Conservation (phyloP, 1,140 invertebrate species). For the Aphelenchoides avenae region DNA sequence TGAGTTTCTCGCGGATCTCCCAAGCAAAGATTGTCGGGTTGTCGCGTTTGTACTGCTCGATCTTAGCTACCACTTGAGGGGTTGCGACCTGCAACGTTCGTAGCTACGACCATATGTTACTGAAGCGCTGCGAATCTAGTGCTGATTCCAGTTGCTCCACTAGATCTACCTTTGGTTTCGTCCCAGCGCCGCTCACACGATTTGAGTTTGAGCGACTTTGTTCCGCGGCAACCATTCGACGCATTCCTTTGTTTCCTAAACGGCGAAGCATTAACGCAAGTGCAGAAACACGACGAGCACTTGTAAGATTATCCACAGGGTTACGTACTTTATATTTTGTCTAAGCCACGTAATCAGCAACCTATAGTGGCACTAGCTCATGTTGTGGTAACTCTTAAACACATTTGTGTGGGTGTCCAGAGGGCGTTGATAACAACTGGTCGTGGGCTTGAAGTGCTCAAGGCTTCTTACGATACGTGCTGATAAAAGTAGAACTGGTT, state of each 20-base stretch:
- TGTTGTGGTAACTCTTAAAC: too few relatives aligned
- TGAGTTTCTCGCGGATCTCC: constrained; percentile 64
- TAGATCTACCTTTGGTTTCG: constrained; percentile 43
- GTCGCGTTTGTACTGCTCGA: constrained; percentile 65
- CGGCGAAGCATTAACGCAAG: neutral
- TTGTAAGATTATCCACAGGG: neutral
- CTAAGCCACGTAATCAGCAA: neutral
- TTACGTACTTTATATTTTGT: neutral
- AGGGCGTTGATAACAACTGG: too few relatives aligned
- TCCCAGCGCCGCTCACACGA: constrained; percentile 28
- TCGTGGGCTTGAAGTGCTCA: too few relatives aligned
- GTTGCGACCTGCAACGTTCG: constrained; percentile 67
- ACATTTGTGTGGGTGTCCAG: too few relatives aligned
- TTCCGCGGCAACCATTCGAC: constrained; percentile 7
- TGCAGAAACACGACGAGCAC: neutral
- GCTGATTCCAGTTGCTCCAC: neutral
- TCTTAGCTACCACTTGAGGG: constrained; percentile 63
- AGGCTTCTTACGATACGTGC: too few relatives aligned
- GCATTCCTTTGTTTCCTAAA: constrained; percentile 36
- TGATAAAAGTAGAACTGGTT: too few relatives aligned
- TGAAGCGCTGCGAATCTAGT: neutral
- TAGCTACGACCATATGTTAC: too few relatives aligned
- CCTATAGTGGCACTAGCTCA: too few relatives aligned
- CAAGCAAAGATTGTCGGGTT: constrained; percentile 65
- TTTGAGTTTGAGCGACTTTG: neutral